Percentiles rank a stretch among this genome's conserved stretches.
phyloP scores from a whole-genome alignment of 1,140 invertebrate species.

The Zaprionus inermis region DNA sequence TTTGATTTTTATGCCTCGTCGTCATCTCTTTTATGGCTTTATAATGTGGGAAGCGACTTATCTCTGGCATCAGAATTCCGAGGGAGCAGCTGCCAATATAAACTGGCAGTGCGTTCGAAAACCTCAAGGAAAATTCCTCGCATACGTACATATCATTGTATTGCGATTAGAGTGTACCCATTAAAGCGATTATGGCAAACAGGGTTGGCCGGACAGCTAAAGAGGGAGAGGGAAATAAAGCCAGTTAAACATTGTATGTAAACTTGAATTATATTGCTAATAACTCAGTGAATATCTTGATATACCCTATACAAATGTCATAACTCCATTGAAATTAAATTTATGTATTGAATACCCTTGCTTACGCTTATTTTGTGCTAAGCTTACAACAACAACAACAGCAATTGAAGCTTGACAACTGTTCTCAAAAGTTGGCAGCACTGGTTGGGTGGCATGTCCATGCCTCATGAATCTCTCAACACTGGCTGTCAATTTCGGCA shows the following conservation, averaged over 20 bases:
- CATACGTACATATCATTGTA: not conserved
- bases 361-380: not conserved
- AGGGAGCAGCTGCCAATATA: slow-evolving; percentile 14
- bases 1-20: slow-evolving; percentile 70
- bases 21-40: slow-evolving; percentile 41
- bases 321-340: not conserved
- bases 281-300: not conserved
- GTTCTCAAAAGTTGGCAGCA: no score
- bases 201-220: not conserved
- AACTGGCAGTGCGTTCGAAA: slow-evolving; percentile 1
- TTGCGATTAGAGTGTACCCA: not conserved
- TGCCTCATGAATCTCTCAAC: not conserved
- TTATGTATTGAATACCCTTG: not conserved
- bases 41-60: slow-evolving; percentile 32
- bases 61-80: slow-evolving; percentile 3
- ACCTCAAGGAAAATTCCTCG: not conserved
- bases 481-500: slow-evolving; percentile 44
- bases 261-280: no score
- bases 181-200: not conserved
- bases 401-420: not conserved
- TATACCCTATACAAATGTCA: not conserved
- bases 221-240: not conserved
- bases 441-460: not conserved
- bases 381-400: not conserved
- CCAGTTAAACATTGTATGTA: no score